Base-by-base conservation (phyloP, 2,113 vertebrate genomes). In the Oryctolagus cuniculus region DNA sequence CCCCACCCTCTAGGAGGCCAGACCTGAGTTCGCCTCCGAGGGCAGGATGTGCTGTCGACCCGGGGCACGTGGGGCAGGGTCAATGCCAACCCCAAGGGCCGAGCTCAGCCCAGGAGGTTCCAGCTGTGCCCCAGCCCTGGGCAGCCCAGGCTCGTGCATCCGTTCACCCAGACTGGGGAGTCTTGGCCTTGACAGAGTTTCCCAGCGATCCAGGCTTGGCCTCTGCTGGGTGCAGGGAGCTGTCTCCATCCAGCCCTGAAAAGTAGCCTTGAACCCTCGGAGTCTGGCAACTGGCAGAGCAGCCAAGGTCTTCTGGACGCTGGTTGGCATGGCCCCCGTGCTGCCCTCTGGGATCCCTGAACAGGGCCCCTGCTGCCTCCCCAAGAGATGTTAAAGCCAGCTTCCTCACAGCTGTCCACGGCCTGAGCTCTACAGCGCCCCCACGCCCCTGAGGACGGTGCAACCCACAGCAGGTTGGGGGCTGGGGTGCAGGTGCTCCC, bases 391-490 rank as follows among this genome's bases (percentile, higher is more conserved):
- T 27, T 1, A 27, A 72, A 70, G 64, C 19, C 27, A 63, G 27
- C 74, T 13, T 44, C 29, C 1, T 15, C 6, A 58, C 55, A 2
- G 55, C 19, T 58, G 55, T 15, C 55, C 55, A 58, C 55, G 0
- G 0, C 38, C 31, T 24, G 61, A 49, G 25, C 69, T 34, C 16
- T 58, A 3, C 4, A 5, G 53, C 3, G 21, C 51, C 2, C n/a
- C 19, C 4, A 0, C 10, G 17, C 17, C 72, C 27, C 51, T 0
- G 1, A n/a, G 51, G 74, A 31, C 51, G 24, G 34, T 78, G 5
- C 6, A 1, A 3, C 0, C 17, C n/a, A 36, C 25, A 0, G 19
- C 53, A 19, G 31, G 10, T 7, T 7, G 24, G 24, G 25, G 55
- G 55, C 13, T 19, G 13, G 55, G 55, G 55, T 16, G 55, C 55